Evolutionary conservation across 2,888 invertebrate species (phyloP).

Genomic region (Dryomyza anilis): DNA sequence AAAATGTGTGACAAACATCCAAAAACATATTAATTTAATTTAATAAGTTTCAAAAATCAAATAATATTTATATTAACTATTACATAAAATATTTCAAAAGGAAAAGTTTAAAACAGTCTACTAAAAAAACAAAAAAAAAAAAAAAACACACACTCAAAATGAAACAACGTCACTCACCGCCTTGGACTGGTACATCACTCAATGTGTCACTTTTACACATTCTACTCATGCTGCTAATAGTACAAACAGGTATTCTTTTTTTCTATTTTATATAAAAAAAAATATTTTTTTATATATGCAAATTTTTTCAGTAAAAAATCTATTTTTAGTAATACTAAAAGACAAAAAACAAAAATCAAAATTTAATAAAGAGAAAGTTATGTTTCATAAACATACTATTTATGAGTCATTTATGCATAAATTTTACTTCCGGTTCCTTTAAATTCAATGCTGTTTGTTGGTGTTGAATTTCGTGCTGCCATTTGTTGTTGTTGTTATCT

Average conservation of each 20-base stretch:
- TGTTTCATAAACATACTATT: background rate
- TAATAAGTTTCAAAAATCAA: background rate
- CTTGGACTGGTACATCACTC: background rate
- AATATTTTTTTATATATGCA: too few relatives aligned
- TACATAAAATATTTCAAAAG: too few relatives aligned
- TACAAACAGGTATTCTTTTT: constrained; percentile 21
- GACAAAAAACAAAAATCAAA: background rate
- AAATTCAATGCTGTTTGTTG: too few relatives aligned
- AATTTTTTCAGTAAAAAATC: too few relatives aligned
- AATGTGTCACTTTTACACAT: constrained; percentile 17
- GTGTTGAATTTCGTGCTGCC: too few relatives aligned
- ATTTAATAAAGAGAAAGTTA: background rate
- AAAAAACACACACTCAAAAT: background rate
- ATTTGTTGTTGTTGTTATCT: too few relatives aligned
- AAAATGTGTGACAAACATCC: background rate
- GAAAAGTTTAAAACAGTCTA: too few relatives aligned
- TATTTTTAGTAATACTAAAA: too few relatives aligned
- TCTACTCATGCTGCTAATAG: constrained; percentile 3
- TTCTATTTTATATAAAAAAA: background rate
- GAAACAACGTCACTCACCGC: background rate
- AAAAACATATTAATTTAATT: background rate
- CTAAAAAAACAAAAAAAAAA: background rate
- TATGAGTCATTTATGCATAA: background rate
- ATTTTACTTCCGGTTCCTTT: constrained; percentile 16
- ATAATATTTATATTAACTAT: background rate